These are phyloP conservation scores for Sorex maritimensis DNA, from an alignment of 2,797 vertebrate genomes.

Conservation along the genomic window DNA sequence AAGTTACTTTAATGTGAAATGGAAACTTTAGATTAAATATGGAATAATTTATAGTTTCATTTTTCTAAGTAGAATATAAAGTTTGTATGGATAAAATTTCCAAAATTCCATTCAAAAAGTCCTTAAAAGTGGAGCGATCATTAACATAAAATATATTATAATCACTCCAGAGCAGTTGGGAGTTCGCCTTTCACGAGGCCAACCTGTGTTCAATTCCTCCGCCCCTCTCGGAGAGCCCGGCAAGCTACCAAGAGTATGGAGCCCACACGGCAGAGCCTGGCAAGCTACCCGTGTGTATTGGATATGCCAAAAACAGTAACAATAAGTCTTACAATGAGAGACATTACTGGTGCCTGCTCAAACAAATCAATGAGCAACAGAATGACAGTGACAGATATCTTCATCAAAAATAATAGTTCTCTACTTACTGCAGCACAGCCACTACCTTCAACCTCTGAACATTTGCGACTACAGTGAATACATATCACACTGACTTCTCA, in stretches of 20 bases:
- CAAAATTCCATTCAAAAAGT: neutral
- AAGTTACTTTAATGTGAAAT: neutral
- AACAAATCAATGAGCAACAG: no score
- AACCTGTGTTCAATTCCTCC: no score
- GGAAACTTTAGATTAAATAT: neutral
- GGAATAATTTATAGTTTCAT: conserved; percentile 50
- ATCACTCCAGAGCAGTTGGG: no score
- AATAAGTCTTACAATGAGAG: no score
- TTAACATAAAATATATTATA: neutral
- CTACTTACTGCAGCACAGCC: neutral
- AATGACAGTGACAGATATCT: neutral
- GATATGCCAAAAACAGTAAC: no score
- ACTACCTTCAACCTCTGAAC: neutral
- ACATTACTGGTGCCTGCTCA: no score
- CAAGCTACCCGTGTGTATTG: no score
- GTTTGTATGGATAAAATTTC: neutral
- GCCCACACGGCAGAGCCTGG: no score
- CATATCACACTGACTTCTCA: neutral
- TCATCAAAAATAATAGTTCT: conserved; percentile 7
- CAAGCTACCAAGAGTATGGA: no score
- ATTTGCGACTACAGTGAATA: neutral
- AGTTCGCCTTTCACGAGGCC: no score
- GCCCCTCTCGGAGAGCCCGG: no score
- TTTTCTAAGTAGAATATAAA: conserved; percentile 44
- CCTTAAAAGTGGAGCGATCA: neutral